Base-by-base conservation (phyloP, 2,888 invertebrate species). In the Muschampia plurimacula region DNA sequence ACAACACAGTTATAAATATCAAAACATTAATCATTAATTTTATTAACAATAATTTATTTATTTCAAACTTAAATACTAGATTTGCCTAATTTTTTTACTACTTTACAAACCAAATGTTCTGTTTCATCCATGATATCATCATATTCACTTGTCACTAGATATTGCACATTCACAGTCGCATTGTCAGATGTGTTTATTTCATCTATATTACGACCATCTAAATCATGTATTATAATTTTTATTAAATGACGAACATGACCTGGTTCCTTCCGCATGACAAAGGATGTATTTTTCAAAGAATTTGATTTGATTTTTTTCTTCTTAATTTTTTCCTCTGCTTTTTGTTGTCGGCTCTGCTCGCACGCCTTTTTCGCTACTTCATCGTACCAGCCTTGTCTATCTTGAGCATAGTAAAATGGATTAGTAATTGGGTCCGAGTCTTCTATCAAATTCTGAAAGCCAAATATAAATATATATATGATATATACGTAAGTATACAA, bases 91-190 rank as follows among this genome's bases (percentile, higher is more conserved):
- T 63, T 63, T 15, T 63, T 63, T 63, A 63, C 63, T 15, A 63
- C 63, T 63, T 63, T 63, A 63, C 41, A 39, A 63, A 63, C 63
- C 15, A 63, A 63, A 63, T 63, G 63, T 44, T 63, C 63, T 63
- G 63, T 63, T 63, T 63, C 41, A 63, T 63, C 63, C 63, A 63
- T 63, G 63, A 63, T 63, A 2, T 63, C 63, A 63, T 63, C 63
- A 63, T 63, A 63, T 63, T n/a, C 63, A 63, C 63, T 63, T 62
- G 62, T 62, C 39, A 62, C 62, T 62, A 62, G 62, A 62, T 62
- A 62, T 62, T 62, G 62, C 39, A 62, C 62, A 13, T 62, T 62
- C 62, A 62, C 62, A 62, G 62, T n/a, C n/a, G 62, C 62, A 62
- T 62, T 62, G 13, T 13, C 62, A 36, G 62, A 39, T 62, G 36